Evolutionary conservation across 2,113 vertebrate species (phyloP), one percentile per base, ranked within the genome.

Genomic region (Haemorhous mexicanus): DNA sequence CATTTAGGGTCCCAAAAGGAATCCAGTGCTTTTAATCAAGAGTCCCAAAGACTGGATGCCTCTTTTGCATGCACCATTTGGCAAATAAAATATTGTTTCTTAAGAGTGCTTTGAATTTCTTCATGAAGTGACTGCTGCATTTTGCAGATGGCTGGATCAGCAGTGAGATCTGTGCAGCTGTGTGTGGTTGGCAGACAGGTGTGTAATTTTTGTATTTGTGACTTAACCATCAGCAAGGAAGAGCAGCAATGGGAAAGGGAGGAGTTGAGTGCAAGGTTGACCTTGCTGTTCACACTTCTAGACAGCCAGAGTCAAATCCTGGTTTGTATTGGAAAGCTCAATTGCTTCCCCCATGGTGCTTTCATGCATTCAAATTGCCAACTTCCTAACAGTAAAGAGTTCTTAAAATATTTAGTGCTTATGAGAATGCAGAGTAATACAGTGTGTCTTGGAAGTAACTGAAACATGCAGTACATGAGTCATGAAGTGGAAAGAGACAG

Each of bases 111-210:
- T 17, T 72, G 68, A 44, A 59, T 93, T 89, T 80, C 63, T 96
- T 88, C 26, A 49, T 80, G 77, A 80, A 46, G 47, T 62, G 52
- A 16, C 74, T 89, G 55, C 87, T 86, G 59, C 50, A 14, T 90
- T 95, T 93, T 95, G 83, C 86, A 88, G 76, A 62, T 89, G 89
- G 68, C 64, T 91, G 90, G 74, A 64, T 91, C 84, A 91, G 78
- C 78, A 79, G 52, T 41, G 68, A 78, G 77, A 87, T 50, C 66
- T 55, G 12, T 80, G 88, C 83, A 95, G 86, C 63, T 96, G 50
- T 82, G 56, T 5, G 7, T 50, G 72, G 56, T 15, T 96, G 88
- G 55, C 75, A 94, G 68, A 22, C 76, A 91, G 67, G 43, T 92
- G 59, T n/a, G 41, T 47, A 17, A 69, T 66, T 84, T 84, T 89